phyloP scores from a whole-genome alignment of 2,888 invertebrate genomes.

The Nebria brevicollis region DNA sequence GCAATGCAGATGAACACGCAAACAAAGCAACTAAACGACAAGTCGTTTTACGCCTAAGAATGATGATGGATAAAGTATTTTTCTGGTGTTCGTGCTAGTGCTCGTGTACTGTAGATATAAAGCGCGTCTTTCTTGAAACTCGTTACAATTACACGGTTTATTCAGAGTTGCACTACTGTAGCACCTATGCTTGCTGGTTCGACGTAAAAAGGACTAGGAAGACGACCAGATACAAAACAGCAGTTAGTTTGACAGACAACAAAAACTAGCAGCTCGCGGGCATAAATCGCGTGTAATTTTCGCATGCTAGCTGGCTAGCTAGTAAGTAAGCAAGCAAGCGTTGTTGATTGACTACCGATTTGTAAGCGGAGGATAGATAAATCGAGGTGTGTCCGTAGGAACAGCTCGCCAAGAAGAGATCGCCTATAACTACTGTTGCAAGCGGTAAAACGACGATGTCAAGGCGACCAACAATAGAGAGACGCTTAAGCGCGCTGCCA shows the following conservation, averaged over 20 bases:
- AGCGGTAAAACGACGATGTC: conserved; percentile 14
- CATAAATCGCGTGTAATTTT: conserved; percentile 5
- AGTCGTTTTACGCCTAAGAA: not conserved
- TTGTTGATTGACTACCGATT: conserved; percentile 18
- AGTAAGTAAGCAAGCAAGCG: not conserved
- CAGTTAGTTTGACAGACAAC: too few species aligned
- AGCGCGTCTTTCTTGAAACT: too few species aligned
- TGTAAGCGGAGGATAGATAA: not conserved
- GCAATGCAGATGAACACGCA: not conserved
- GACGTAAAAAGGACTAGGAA: too few species aligned
- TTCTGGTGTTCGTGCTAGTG: not conserved
- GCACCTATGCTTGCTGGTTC: too few species aligned
- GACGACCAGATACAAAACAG: too few species aligned
- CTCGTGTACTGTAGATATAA: too few species aligned
- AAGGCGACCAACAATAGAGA: conserved; percentile 20
- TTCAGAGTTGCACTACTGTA: too few species aligned
- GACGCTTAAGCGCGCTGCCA: conserved; percentile 16
- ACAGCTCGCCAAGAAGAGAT: not conserved
- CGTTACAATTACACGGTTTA: too few species aligned
- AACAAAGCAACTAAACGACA: not conserved
- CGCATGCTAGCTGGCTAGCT: not conserved
- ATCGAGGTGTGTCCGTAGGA: conserved; percentile 12
- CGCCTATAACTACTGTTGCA: not conserved
- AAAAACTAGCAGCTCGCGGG: too few species aligned
- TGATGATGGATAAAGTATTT: not conserved